Evolutionary conservation across 1,140 invertebrate genomes (phyloP), one percentile per base, ranked within the genome.

Genomic region (Hypsibius dujardini): DNA sequence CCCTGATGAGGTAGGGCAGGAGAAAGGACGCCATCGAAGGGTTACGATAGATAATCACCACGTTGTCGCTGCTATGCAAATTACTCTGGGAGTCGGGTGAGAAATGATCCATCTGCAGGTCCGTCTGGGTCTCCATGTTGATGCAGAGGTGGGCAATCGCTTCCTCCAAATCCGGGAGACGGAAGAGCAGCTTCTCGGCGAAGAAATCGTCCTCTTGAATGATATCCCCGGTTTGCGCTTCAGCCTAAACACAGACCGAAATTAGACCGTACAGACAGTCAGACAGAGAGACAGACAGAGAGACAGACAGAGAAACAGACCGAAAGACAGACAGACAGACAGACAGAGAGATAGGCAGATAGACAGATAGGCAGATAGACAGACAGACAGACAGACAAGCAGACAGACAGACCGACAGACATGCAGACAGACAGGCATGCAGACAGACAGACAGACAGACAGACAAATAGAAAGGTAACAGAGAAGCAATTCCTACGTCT

Each of bases 121-220:
- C 50, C 50, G 50, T 56, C 50, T 56, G 50, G 50, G 50, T 56
- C 50, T 56, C 50, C 50, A 56, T 56, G n/a, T 56, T n/a, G 50
- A 56, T 56, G 7, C 50, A n/a, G n/a, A 56, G 50, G 50, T 56
- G 7, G 50, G 50, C 50, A 12, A 56, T 56, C n/a, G 7, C 50
- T n/a, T 56, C 50, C 7, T 56, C 50, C 50, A 56, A 56, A 56
- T 56, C 50, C n/a, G 50, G 50, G 7, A 56, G n/a, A 7, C 7
- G n/a, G n/a, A 56, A 56, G 7, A 56, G 50, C 7, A 56, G 7
- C 50, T n/a, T 56, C n/a, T 56, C 50, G 7, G 50, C 50, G 50
- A 12, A n/a, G n/a, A 56, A 56, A 28, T 28, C 28, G 7, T 56
- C 50, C n/a, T 56, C 50, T n/a, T 12, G 50, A 56, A 56, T 56